These are phyloP conservation scores for Diabrotica balteata DNA, from an alignment of 2,888 invertebrate species.

Conservation along the genomic window DNA sequence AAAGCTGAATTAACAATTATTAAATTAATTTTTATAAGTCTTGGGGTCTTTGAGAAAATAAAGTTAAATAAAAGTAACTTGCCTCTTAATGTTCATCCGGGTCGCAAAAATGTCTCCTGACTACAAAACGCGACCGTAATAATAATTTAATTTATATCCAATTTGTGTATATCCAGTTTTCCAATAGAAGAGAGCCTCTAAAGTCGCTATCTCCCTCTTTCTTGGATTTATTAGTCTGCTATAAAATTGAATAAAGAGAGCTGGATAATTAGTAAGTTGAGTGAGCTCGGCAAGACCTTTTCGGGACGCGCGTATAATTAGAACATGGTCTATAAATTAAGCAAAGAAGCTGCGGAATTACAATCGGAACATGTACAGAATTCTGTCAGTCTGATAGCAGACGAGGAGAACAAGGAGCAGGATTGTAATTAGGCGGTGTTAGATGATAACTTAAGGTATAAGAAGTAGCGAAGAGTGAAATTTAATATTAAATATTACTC, in stretches of 20 bases:
- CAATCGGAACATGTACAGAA: conserved; percentile 51
- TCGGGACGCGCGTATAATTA: conserved; percentile 51
- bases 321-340: conserved; percentile 55
- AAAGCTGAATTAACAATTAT: too few species aligned
- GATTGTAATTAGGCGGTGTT: conserved; percentile 2
- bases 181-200: not conserved
- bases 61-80: too few species aligned
- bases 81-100: too few species aligned
- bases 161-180: conserved; percentile 5
- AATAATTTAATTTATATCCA: not conserved
- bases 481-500: too few species aligned
- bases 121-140: not conserved
- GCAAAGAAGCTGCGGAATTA: conserved; percentile 51
- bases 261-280: conserved; percentile 53
- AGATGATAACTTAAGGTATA: not conserved
- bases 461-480: too few species aligned
- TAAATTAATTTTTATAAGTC: too few species aligned
- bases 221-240: conserved; percentile 43
- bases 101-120: too few species aligned
- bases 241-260: conserved; percentile 54
- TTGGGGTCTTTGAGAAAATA: too few species aligned
- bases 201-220: conserved; percentile 4
- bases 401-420: conserved; percentile 20
- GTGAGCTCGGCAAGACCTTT: conserved; percentile 47
- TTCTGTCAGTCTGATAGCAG: conserved; percentile 48